Evolutionary conservation across 2,113 vertebrate species (phyloP), one percentile per base, ranked within the genome.

Genomic region (Odocoileus hemionus): DNA sequence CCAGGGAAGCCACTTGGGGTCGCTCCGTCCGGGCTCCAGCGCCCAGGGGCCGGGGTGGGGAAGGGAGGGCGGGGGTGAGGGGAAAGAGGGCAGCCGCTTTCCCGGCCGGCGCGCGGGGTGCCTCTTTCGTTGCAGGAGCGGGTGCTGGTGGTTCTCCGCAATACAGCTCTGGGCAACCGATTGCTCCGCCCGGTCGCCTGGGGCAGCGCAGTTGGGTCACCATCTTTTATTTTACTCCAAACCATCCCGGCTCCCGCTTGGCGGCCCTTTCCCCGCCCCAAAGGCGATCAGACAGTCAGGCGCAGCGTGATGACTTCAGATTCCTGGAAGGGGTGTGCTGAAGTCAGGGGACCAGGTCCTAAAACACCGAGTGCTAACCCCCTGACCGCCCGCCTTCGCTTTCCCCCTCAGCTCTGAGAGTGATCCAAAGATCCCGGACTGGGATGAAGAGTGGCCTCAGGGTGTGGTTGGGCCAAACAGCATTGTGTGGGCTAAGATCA

Each of bases 71-170:
- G 8, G 10, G 9, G n/a, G n/a, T 39, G 55, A 15, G 60, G 5
- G 10, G 14, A 10, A 39, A 12, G 28, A 6, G 10, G 14, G 30
- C 45, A 3, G 21, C 2, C 2, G 2, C 36, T 26, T 9, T 67
- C 21, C 15, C 36, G 0, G 15, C 13, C 28, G 0, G 6, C 6
- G 15, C 7, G 39, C 36, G 3, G 26, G 33, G n/a, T 14, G 1
- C 78, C 39, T 28, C 43, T 8, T 10, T 36, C 33, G 3, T n/a
- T 25, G 11, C 25, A 14, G 28, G 30, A 1, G 15, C 21, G 3
- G 39, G 15, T 9, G 50, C 21, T 30, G 9, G 36, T 43, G 61
- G 14, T 11, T 74, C 21, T 14, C 5, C 1, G 43, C 11, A 3
- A 17, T 7, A 33, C 14, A 58, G 25, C 17, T 80, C 4, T 28